A percentile compares a stretch with the other conserved stretches of the same genome.
phyloP scores from a whole-genome alignment of 2,888 invertebrate genomes.

The Pheosia tremula region DNA sequence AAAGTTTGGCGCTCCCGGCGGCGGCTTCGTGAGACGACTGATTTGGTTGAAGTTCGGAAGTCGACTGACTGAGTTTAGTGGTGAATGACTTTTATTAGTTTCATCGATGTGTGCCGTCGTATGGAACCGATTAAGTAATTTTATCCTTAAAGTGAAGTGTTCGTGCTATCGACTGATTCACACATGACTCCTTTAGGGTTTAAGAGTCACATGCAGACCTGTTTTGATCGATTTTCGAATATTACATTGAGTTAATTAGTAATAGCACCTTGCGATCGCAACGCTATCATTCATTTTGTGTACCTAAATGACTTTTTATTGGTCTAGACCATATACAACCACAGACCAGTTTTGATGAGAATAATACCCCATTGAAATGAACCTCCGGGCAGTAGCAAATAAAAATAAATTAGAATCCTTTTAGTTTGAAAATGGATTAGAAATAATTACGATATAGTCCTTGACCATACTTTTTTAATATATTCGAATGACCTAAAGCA shows the following conservation, averaged over 20 bases:
- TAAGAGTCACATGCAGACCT: no score
- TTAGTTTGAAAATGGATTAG: neutral
- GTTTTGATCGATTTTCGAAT: no score
- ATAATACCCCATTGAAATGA: neutral
- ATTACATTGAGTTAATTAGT: no score
- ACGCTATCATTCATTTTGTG: no score
- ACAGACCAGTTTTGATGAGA: no score
- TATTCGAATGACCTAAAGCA: constrained; percentile 22
- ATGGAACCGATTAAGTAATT: constrained; percentile 23
- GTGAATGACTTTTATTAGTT: constrained; percentile 46
- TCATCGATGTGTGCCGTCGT: constrained; percentile 31
- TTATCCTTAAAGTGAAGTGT: neutral
- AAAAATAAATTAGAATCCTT: neutral
- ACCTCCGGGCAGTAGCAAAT: neutral
- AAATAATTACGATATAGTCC: neutral
- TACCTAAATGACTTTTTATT: neutral
- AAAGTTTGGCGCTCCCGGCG: constrained; percentile 46
- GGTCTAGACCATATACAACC: no score
- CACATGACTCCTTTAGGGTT: no score
- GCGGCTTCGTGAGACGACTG: constrained; percentile 31
- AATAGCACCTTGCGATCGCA: no score
- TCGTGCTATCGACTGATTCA: no score
- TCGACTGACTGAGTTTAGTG: constrained; percentile 40
- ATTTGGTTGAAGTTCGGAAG: constrained; percentile 37
- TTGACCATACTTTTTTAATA: neutral